phyloP scores from a whole-genome alignment of 92 coral and sea anemone genomes.

The Blastomussa wellsi region DNA sequence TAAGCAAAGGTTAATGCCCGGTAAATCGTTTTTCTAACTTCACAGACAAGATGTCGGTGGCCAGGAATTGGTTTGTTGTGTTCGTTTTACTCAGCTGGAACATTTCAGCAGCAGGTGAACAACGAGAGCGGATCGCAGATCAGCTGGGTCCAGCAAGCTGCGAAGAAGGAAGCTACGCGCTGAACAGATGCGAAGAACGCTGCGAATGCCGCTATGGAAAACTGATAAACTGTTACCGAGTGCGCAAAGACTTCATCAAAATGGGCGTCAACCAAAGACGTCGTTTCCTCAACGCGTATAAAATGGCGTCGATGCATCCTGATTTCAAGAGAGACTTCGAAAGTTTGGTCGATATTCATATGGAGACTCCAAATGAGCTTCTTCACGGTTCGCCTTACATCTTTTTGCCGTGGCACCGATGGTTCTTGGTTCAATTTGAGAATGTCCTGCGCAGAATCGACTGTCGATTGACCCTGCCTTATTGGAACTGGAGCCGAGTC shows the following conservation, averaged over 20 bases:
- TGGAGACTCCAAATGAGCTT: constrained; percentile 14
- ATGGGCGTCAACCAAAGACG: constrained; percentile 5
- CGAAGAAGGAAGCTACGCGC: constrained; percentile 17
- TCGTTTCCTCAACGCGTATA: constrained; percentile 26
- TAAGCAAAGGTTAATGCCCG: too few relatives aligned
- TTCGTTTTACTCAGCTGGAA: neutral
- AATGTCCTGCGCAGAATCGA: constrained; percentile 49
- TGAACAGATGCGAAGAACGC: constrained; percentile 27
- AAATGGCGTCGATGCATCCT: constrained; percentile 10
- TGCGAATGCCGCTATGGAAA: constrained; percentile 22
- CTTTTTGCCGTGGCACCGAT: constrained; percentile 65
- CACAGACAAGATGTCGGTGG: neutral
- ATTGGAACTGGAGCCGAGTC: constrained; percentile 62
- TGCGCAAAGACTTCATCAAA: constrained; percentile 28
- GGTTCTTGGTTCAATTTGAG: constrained; percentile 53
- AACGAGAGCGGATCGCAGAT: neutral
- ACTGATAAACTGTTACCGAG: constrained; percentile 28
- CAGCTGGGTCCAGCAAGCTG: neutral
- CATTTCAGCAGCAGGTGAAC: neutral
- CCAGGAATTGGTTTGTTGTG: neutral
- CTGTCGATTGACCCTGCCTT: constrained; percentile 55
- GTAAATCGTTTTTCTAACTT: neutral
- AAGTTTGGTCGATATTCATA: constrained; percentile 22
- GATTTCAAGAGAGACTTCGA: neutral
- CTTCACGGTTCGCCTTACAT: constrained; percentile 49